Evolutionary conservation across 2,797 vertebrate species (phyloP).

Genomic region (Pipistrellus nathusii): DNA sequence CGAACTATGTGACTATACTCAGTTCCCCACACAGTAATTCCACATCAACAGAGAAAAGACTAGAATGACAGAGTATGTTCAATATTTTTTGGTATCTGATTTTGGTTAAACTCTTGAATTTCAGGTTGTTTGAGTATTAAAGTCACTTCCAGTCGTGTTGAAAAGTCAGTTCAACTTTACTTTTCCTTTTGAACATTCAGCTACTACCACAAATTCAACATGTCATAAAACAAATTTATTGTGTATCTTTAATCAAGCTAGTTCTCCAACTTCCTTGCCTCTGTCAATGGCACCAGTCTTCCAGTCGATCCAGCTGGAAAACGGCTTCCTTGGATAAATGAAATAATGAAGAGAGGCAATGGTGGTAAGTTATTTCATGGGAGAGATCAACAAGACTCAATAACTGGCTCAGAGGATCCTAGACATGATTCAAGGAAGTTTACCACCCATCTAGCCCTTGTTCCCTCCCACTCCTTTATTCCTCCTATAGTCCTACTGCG

Average conservation of each 20-base stretch:
- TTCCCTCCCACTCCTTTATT: neutral
- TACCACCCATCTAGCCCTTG: neutral
- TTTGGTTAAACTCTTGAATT: slow-evolving; percentile 62
- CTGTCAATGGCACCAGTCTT: neutral
- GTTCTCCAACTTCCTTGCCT: slow-evolving; percentile 29
- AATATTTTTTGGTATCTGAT: slow-evolving; percentile 67
- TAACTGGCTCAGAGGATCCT: neutral
- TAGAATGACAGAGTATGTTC: neutral
- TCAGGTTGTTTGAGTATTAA: slow-evolving; percentile 56
- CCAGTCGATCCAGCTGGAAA: slow-evolving; percentile 4
- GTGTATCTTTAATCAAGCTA: neutral
- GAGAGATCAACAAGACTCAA: neutral
- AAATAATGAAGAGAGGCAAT: neutral
- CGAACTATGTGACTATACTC: slow-evolving; percentile 61
- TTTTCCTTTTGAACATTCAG: slow-evolving; percentile 58
- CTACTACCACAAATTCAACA: slow-evolving; percentile 50
- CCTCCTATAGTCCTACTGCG: neutral
- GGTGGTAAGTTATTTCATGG: neutral
- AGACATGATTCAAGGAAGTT: neutral
- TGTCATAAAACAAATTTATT: neutral
- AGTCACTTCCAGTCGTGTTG: slow-evolving; percentile 42
- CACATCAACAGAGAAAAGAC: slow-evolving; percentile 61
- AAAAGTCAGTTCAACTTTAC: slow-evolving; percentile 50
- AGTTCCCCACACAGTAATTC: slow-evolving; percentile 67
- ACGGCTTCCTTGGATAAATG: neutral